These are phyloP conservation scores for Xestia ashworthii DNA, from an alignment of 2,888 invertebrate species.

Conservation along the genomic window DNA sequence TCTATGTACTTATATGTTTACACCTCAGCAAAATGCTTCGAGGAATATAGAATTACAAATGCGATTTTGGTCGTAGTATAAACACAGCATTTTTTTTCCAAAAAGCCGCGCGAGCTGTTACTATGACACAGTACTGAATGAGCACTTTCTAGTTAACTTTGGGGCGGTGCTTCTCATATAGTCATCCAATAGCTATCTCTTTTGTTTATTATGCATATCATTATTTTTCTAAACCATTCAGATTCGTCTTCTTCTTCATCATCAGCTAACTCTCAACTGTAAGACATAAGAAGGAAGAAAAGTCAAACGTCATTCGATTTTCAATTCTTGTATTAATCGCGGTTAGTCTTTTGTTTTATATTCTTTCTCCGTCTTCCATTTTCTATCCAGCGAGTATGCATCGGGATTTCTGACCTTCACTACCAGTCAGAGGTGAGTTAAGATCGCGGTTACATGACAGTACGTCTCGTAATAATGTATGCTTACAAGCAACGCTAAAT, in stretches of 20 bases:
- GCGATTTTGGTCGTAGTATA: not conserved
- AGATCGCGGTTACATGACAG: conserved; percentile 55
- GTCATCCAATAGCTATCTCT: not conserved
- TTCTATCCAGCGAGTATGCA: not conserved
- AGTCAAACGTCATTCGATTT: not conserved
- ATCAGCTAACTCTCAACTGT: not conserved
- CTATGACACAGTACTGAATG: not conserved
- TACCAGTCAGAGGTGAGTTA: conserved; percentile 41
- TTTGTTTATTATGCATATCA: not conserved
- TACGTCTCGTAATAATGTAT: conserved; percentile 55
- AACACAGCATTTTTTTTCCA: not conserved
- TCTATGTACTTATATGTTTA: not conserved
- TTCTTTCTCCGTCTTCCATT: not conserved
- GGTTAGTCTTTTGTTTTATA: not conserved
- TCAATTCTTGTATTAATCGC: not conserved
- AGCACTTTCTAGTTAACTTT: not conserved
- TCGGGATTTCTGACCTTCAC: conserved; percentile 19
- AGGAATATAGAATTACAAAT: not conserved
- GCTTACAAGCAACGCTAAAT: conserved; percentile 49
- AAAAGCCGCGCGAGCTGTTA: not conserved
- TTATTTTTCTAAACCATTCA: not conserved
- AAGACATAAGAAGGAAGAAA: too few relatives aligned
- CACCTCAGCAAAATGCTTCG: not conserved
- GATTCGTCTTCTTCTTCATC: not conserved
- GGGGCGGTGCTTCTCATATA: not conserved